A percentile compares a stretch with the other conserved stretches of the same genome.
phyloP scores from a whole-genome alignment of 2,113 vertebrate genomes.

The Syrrhaptes paradoxus region DNA sequence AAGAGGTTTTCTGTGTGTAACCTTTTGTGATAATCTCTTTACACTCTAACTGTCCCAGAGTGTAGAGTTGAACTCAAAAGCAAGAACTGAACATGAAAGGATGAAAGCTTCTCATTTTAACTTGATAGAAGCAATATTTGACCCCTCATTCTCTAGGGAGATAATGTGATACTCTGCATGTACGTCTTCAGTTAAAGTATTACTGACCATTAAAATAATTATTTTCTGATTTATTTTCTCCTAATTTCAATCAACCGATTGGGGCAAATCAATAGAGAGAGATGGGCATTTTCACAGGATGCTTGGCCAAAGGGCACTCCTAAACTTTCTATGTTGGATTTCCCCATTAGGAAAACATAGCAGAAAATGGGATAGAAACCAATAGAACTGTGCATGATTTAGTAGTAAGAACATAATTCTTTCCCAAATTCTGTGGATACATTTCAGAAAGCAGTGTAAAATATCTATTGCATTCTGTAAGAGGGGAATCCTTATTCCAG shows the following conservation, averaged over 20 bases:
- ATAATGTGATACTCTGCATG: not conserved
- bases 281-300: not conserved
- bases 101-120: conserved; percentile 49
- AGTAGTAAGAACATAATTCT: not conserved
- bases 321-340: not conserved
- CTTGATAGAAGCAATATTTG: conserved; percentile 55
- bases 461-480: not conserved
- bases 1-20: not conserved
- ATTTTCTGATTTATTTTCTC: not conserved
- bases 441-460: not conserved
- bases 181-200: not conserved
- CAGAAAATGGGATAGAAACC: not conserved
- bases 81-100: not conserved
- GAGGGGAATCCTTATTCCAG: not conserved
- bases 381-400: not conserved
- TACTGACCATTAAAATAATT: not conserved
- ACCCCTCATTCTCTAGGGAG: conserved; percentile 26
- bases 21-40: conserved; percentile 35
- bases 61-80: conserved; percentile 23
- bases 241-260: not conserved
- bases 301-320: not conserved
- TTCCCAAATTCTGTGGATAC: not conserved
- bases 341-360: not conserved
- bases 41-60: conserved; percentile 39
- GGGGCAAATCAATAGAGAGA: not conserved